Conservation (phyloP, 37 sponge, comb jelly and placozoan species). For the Axinella damicornis region DNA sequence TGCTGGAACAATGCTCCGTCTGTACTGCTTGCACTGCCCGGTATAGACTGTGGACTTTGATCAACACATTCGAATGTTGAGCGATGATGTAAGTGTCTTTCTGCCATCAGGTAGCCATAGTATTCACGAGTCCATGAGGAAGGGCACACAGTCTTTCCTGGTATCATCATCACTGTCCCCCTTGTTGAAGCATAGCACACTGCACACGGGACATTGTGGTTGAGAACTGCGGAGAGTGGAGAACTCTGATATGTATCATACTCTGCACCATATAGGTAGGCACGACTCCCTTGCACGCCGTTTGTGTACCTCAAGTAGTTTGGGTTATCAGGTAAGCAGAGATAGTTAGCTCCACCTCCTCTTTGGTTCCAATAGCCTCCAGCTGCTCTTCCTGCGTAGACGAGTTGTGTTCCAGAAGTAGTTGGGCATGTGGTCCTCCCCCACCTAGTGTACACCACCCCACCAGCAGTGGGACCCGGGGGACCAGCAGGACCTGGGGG, state of each 20-base stretch:
- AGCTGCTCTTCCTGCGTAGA: conserved; percentile 45
- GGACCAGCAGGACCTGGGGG: neutral
- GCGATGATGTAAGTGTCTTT: too few relatives aligned
- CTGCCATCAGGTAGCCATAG: neutral
- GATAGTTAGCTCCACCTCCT: conserved; percentile 31
- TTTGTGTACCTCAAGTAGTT: neutral
- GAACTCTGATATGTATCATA: conserved; percentile 44
- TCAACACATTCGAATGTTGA: conserved; percentile 51
- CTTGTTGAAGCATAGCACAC: conserved; percentile 40
- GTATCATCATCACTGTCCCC: conserved; percentile 32
- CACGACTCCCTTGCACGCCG: neutral
- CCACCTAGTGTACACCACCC: conserved; percentile 40
- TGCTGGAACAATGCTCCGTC: conserved; percentile 62
- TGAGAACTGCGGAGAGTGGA: conserved; percentile 4
- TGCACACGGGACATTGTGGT: conserved; percentile 60
- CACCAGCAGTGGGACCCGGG: neutral
- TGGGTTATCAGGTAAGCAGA: conserved; percentile 29
- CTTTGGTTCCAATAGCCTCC: neutral
- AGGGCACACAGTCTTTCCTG: conserved; percentile 47
- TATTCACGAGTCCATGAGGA: conserved; percentile 36
- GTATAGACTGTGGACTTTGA: conserved; percentile 7
- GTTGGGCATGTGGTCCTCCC: conserved; percentile 38
- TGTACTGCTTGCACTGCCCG: conserved; percentile 13
- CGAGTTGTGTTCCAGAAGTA: conserved; percentile 30
- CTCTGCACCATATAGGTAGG: conserved; percentile 46